Evolutionary conservation across 1,140 invertebrate genomes (phyloP).

Genomic region (Nautilus pompilius): DNA sequence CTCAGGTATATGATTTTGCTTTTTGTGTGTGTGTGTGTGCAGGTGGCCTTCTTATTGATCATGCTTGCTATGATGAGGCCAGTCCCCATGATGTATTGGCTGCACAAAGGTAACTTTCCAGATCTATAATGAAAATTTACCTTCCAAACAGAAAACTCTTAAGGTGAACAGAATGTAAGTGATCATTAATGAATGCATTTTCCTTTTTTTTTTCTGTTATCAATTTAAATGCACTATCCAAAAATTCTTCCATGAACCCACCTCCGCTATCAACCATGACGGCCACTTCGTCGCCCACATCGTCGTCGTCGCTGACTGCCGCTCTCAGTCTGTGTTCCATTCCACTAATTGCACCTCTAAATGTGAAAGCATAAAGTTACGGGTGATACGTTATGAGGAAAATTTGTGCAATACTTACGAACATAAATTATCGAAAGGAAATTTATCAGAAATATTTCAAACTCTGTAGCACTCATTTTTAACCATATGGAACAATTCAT

Average conservation of each 20-base stretch:
- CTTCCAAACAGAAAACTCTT: neutral
- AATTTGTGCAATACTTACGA: too few species aligned
- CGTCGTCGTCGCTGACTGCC: slow-evolving; percentile 1
- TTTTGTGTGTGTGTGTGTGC: slow-evolving; percentile 8
- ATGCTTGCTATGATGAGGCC: slow-evolving; percentile 43
- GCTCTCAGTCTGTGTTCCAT: neutral
- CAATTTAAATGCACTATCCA: too few species aligned
- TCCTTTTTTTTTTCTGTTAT: neutral
- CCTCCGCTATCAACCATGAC: slow-evolving; percentile 1
- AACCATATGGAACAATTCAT: too few species aligned
- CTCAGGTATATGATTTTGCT: neutral
- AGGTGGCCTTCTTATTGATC: slow-evolving; percentile 55
- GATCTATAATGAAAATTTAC: neutral
- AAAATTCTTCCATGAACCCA: slow-evolving; percentile 3
- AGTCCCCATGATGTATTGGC: slow-evolving; percentile 35
- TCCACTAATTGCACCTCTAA: neutral
- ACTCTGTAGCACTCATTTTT: too few species aligned
- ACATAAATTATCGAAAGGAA: too few species aligned
- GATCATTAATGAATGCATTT: neutral
- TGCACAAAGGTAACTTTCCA: slow-evolving; percentile 33
- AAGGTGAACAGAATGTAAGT: neutral
- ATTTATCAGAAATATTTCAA: too few species aligned
- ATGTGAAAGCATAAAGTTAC: too few species aligned
- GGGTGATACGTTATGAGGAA: too few species aligned
- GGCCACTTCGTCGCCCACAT: slow-evolving; percentile 1